Conservation (phyloP, 2,888 invertebrate species). For the Prionchulus punctatus region DNA sequence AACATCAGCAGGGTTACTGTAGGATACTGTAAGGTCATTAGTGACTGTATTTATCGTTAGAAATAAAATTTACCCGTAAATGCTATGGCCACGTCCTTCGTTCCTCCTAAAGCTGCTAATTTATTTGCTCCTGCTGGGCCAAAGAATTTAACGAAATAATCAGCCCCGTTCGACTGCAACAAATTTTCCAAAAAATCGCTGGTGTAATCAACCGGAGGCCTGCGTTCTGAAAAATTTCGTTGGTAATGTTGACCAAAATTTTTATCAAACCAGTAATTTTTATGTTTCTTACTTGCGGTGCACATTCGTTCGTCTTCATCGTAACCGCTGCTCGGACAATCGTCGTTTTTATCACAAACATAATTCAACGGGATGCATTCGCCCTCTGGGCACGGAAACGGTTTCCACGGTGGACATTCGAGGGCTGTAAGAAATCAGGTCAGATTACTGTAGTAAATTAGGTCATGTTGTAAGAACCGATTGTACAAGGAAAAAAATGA, state of each 20-base stretch:
- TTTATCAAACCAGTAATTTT: not conserved
- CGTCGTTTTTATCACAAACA: slow-evolving; percentile 79
- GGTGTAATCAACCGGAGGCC: slow-evolving; percentile 90
- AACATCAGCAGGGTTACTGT: too few species aligned
- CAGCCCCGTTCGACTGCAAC: slow-evolving; percentile 82
- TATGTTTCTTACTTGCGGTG: slow-evolving; percentile 58
- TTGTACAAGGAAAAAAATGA: too few species aligned
- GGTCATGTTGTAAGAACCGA: too few species aligned
- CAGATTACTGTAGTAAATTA: too few species aligned
- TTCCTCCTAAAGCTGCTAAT: slow-evolving; percentile 73
- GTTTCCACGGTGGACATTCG: slow-evolving; percentile 75
- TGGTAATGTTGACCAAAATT: not conserved
- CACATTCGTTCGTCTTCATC: slow-evolving; percentile 85
- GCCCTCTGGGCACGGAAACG: slow-evolving; percentile 77
- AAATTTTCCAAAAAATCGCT: slow-evolving; percentile 83
- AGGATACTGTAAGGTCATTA: too few species aligned
- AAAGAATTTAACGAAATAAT: slow-evolving; percentile 86
- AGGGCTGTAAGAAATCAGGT: slow-evolving; percentile 4
- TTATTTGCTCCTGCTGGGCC: slow-evolving; percentile 84
- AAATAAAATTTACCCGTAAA: slow-evolving; percentile 51
- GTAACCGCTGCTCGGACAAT: slow-evolving; percentile 73
- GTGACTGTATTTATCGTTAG: too few species aligned
- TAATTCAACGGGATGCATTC: slow-evolving; percentile 93
- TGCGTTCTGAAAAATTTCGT: slow-evolving; percentile 51
- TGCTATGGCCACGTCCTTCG: slow-evolving; percentile 85